Evolutionary conservation across 2,113 vertebrate species (phyloP).

Genomic region (Dermatemys mawii): DNA sequence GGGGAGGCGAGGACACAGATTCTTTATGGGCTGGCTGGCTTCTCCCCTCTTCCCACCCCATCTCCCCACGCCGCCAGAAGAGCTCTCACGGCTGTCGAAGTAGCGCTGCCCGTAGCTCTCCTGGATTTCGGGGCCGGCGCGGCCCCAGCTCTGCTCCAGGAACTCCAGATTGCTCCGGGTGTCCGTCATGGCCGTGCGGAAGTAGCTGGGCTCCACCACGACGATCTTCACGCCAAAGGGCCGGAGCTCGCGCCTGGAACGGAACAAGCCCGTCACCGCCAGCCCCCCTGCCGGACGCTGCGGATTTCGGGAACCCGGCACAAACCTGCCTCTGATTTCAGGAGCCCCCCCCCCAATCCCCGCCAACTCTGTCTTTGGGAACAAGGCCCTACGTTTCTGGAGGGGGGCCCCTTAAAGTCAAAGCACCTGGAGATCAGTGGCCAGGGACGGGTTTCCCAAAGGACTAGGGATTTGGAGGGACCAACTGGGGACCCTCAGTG

Average conservation of each 20-base stretch:
- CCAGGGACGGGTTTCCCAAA: neutral
- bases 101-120: constrained; percentile 74
- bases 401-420: neutral
- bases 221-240: constrained; percentile 80
- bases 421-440: neutral
- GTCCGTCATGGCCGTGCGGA: constrained; percentile 69
- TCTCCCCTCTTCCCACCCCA: neutral
- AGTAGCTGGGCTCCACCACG: constrained; percentile 77
- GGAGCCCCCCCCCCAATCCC: no score
- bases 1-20: neutral
- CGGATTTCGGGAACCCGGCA: no score
- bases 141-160: constrained; percentile 61
- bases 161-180: rapidly evolving
- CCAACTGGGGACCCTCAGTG: neutral
- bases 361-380: neutral
- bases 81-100: constrained; percentile 67
- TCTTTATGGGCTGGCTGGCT: neutral
- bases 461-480: neutral
- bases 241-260: constrained; percentile 72
- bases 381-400: neutral
- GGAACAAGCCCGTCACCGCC: neutral
- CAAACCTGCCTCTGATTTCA: no score
- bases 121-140: constrained; percentile 58
- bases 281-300: neutral
- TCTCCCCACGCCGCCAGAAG: neutral